Evolutionary conservation across 2,888 invertebrate species (phyloP).

Genomic region (Lamellibrachia satsuma): DNA sequence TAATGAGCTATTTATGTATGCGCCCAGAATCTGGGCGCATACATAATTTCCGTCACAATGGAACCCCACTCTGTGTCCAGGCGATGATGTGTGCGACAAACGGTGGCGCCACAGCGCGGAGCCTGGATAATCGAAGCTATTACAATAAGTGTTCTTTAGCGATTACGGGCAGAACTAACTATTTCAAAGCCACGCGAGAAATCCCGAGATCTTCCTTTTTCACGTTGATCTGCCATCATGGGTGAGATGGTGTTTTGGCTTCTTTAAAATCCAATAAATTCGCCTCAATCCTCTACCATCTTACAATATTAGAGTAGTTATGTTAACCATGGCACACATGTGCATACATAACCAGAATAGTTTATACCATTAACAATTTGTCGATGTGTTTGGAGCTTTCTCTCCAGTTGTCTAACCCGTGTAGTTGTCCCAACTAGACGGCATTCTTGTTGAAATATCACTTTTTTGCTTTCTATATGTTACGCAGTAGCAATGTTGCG

Average conservation of each 20-base stretch:
- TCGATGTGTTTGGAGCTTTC: not conserved
- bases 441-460: not conserved
- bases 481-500: not conserved
- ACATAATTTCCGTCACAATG: too few relatives aligned
- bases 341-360: not conserved
- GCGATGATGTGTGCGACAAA: too few relatives aligned
- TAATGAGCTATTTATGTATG: too few relatives aligned
- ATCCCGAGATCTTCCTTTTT: slow-evolving; percentile 5
- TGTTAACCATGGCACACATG: not conserved
- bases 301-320: not conserved
- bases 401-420: not conserved
- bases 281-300: not conserved
- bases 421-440: not conserved
- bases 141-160: not conserved
- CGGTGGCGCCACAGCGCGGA: not conserved
- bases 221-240: slow-evolving; percentile 12
- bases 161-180: not conserved
- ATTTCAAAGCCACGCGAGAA: not conserved
- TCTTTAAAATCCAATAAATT: not conserved
- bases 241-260: slow-evolving; percentile 4
- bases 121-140: not conserved
- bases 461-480: not conserved
- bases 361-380: not conserved
- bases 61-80: too few relatives aligned
- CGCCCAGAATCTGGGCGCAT: too few relatives aligned